Evolutionary conservation across 1,140 invertebrate genomes (phyloP).

Genomic region (Drosophila guanche): DNA sequence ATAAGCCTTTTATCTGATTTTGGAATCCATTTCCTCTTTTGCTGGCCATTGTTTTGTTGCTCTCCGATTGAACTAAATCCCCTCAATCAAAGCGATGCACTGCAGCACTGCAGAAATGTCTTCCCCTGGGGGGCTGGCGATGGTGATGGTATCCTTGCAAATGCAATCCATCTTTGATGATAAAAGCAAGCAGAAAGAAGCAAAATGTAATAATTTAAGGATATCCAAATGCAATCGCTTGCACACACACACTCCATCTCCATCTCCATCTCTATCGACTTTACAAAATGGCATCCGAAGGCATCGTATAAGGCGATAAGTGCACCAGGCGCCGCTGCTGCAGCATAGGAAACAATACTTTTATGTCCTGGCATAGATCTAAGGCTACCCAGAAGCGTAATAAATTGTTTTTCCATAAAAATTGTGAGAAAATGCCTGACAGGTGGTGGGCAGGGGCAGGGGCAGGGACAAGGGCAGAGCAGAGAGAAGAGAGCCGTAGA

Average conservation of each 20-base stretch:
- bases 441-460: conserved; percentile 14
- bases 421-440: conserved; percentile 58
- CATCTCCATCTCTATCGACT: conserved; percentile 11
- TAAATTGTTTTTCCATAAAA: conserved; percentile 77
- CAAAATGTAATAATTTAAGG: conserved; percentile 72
- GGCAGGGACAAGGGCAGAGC: neutral
- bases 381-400: conserved; percentile 43
- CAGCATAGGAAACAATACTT: conserved; percentile 61
- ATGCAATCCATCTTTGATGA: conserved; percentile 70
- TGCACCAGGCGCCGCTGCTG: conserved; percentile 49
- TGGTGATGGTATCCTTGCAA: conserved; percentile 29
- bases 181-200: conserved; percentile 52
- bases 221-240: conserved; percentile 62
- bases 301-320: conserved; percentile 61
- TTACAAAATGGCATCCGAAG: conserved; percentile 42
- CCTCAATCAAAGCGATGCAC: conserved; percentile 35
- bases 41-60: neutral
- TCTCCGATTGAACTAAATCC: neutral
- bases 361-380: conserved; percentile 48
- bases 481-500: neutral
- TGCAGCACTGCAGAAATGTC: conserved; percentile 15
- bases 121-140: conserved; percentile 15
- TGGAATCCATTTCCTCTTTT: neutral
- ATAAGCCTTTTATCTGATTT: conserved; percentile 2
- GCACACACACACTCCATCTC: conserved; percentile 9